Conservation (phyloP, 2,888 invertebrate species). For the Trachelus iudaicus region DNA sequence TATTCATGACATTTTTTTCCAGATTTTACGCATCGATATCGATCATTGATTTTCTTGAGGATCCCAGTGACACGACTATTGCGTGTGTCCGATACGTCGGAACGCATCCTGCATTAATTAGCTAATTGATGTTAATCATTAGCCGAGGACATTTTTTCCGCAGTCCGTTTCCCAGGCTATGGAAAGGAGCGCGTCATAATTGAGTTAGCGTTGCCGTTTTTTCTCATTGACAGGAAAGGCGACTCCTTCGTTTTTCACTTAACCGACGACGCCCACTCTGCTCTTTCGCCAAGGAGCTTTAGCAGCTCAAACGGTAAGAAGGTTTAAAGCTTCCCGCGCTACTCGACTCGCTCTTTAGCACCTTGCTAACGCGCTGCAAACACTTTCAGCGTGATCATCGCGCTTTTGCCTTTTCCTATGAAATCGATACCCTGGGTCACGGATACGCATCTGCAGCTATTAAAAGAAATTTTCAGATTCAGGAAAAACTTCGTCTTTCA, state of each 20-base stretch:
- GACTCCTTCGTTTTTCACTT: neutral
- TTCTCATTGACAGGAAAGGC: neutral
- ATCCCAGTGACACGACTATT: neutral
- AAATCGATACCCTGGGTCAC: neutral
- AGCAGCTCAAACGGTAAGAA: neutral
- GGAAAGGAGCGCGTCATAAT: constrained; percentile 65
- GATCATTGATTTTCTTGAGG: neutral
- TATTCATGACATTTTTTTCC: neutral
- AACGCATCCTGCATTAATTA: constrained; percentile 55
- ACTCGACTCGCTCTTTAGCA: neutral
- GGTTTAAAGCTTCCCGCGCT: neutral
- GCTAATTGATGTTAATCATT: constrained; percentile 63
- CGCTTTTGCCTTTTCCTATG: neutral
- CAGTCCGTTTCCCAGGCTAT: constrained; percentile 57
- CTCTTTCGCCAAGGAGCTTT: neutral
- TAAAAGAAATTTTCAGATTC: neutral
- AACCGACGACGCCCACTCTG: neutral
- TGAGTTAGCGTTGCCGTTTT: constrained; percentile 56
- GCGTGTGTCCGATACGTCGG: neutral
- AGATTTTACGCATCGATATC: neutral
- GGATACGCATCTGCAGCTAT: neutral
- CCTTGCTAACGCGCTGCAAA: neutral
- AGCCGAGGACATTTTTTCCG: constrained; percentile 60
- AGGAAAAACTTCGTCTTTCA: neutral
- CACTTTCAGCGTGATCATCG: neutral